phyloP scores from a whole-genome alignment of 2,888 invertebrate genomes.

The Ormyrus rosae region DNA sequence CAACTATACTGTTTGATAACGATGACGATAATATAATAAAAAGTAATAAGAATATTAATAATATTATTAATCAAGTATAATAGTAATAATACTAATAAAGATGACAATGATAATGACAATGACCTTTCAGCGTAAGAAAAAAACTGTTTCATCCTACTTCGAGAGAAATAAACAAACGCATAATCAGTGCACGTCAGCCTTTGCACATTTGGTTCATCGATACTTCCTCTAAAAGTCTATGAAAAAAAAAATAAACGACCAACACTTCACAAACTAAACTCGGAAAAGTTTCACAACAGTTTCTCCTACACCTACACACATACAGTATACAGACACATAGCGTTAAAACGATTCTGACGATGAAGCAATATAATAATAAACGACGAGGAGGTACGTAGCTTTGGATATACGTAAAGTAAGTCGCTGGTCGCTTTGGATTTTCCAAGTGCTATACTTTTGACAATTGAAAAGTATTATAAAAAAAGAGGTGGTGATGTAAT shows the following conservation, averaged over 20 bases:
- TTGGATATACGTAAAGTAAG: conserved; percentile 53
- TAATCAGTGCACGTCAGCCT: conserved; percentile 17
- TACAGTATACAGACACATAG: conserved; percentile 49
- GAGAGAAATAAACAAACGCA: conserved; percentile 37
- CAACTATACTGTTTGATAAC: conserved; percentile 46
- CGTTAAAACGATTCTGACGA: conserved; percentile 46
- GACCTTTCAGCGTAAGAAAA: conserved; percentile 34
- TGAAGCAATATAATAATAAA: conserved; percentile 49
- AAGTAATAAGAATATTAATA: conserved; percentile 33
- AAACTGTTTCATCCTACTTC: conserved; percentile 8
- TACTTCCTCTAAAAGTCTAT: not conserved
- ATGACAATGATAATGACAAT: conserved; percentile 39
- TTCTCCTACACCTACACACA: conserved; percentile 53
- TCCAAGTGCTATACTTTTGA: conserved; percentile 46
- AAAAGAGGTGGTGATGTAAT: conserved; percentile 18
- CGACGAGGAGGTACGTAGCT: conserved; percentile 54
- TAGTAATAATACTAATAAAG: conserved; percentile 47
- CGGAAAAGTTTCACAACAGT: conserved; percentile 43
- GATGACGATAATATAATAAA: conserved; percentile 42
- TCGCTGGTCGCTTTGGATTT: conserved; percentile 22
- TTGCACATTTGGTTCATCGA: conserved; percentile 38
- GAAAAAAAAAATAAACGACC: conserved; percentile 38
- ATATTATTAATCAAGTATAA: conserved; percentile 32
- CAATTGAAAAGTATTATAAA: conserved; percentile 5
- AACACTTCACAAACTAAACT: conserved; percentile 44